Evolutionary conservation across 1,140 invertebrate genomes (phyloP).

Genomic region (Scaptodrosophila lebanonensis): DNA sequence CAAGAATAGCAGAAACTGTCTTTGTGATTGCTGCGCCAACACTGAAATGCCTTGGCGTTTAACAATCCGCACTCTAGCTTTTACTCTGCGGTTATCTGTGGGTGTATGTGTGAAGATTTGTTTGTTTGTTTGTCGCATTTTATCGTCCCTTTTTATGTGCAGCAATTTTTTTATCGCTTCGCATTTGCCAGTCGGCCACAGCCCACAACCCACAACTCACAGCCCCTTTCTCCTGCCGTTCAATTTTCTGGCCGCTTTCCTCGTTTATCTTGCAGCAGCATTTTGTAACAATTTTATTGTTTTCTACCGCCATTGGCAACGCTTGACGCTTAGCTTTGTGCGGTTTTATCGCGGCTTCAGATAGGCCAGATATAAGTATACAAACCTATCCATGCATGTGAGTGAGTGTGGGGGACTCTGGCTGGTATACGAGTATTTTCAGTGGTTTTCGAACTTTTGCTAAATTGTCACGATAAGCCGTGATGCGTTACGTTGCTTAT

Average conservation of each 20-base stretch:
- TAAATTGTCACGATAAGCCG: constrained; percentile 24
- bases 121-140: constrained; percentile 60
- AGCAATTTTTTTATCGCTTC: constrained; percentile 63
- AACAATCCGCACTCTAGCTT: too few relatives aligned
- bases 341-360: constrained; percentile 37
- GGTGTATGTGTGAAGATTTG: constrained; percentile 18
- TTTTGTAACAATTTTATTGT: constrained; percentile 74
- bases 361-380: too few relatives aligned
- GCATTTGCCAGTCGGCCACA: constrained; percentile 25
- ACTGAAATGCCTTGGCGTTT: too few relatives aligned
- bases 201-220: neutral
- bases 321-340: constrained; percentile 41
- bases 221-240: neutral
- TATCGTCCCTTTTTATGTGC: constrained; percentile 65
- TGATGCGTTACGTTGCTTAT: neutral
- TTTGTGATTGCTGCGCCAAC: too few relatives aligned
- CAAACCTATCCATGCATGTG: too few relatives aligned
- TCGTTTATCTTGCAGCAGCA: constrained; percentile 55
- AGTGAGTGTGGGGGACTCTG: too few relatives aligned
- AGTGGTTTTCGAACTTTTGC: constrained; percentile 19
- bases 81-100: too few relatives aligned
- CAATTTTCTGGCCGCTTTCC: constrained; percentile 9
- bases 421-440: too few relatives aligned
- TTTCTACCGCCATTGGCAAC: constrained; percentile 43
- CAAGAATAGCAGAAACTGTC: too few relatives aligned